Evolutionary conservation across 2,797 vertebrate genomes (phyloP).

Genomic region (Australoheros facetus): DNA sequence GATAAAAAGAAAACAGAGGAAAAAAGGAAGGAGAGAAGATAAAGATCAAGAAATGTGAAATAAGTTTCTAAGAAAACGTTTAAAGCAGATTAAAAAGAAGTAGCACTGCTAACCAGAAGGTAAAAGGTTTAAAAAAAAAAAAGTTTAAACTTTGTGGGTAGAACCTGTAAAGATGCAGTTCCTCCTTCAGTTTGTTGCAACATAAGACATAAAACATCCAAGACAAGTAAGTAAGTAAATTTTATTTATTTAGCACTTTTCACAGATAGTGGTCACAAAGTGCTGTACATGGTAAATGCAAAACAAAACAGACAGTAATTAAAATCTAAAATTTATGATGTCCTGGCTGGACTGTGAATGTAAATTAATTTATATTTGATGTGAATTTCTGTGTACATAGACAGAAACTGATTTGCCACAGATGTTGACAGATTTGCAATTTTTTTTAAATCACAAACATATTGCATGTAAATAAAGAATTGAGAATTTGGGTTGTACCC

Average conservation of each 20-base stretch:
- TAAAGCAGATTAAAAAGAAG: neutral
- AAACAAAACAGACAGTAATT: no score
- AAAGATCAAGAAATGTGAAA: conserved; percentile 27
- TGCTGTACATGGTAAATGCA: no score
- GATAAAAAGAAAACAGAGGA: conserved; percentile 57
- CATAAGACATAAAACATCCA: neutral
- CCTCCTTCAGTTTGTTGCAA: neutral
- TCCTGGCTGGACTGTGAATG: neutral
- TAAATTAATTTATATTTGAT: neutral
- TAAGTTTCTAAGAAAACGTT: conserved; percentile 23
- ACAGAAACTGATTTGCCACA: neutral
- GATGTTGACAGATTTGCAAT: neutral
- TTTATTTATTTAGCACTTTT: no score
- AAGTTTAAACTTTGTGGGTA: neutral
- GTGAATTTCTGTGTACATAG: neutral
- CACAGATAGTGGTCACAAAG: no score
- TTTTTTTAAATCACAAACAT: neutral
- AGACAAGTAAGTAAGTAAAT: neutral
- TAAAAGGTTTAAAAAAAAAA: no score
- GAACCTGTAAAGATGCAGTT: neutral
- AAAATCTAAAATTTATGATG: neutral
- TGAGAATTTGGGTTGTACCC: neutral
- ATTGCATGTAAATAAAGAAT: no score
- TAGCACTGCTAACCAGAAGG: no score
- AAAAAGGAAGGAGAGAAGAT: conserved; percentile 59